Evolutionary conservation across 2,797 vertebrate genomes (phyloP).

Genomic region (Neopelma chrysocephalum): DNA sequence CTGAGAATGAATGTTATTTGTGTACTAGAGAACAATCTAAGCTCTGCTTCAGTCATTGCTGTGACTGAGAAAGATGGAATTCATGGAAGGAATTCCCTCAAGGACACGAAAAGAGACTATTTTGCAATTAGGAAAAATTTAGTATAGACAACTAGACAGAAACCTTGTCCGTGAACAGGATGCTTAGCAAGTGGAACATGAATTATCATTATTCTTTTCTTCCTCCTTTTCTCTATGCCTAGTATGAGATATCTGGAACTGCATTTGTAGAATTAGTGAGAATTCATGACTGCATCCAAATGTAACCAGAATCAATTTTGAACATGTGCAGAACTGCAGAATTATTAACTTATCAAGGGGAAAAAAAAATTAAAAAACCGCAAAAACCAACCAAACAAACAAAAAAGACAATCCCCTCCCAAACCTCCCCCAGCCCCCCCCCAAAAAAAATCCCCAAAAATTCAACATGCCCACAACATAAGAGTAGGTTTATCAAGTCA

Average conservation of each 20-base stretch:
- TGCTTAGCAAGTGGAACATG: not conserved
- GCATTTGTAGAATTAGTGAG: not conserved
- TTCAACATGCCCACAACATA: not conserved
- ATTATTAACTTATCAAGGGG: not conserved
- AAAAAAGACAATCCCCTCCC: not conserved
- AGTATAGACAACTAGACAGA: not conserved
- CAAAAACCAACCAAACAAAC: not conserved
- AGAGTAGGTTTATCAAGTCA: not conserved
- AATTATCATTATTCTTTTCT: not conserved
- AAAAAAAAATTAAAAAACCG: not conserved
- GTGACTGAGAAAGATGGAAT: not conserved
- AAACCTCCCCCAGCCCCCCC: too few species aligned
- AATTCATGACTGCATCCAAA: not conserved
- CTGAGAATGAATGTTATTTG: not conserved
- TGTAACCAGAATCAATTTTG: not conserved
- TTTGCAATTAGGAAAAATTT: not conserved
- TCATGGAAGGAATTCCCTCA: too few species aligned
- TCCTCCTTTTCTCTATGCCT: not conserved
- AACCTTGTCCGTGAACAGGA: not conserved
- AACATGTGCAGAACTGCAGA: fast-evolving
- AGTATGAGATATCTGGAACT: not conserved
- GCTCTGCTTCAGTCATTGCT: not conserved
- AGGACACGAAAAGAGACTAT: not conserved
- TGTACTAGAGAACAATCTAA: not conserved
- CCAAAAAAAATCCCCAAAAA: not conserved